Conservation (phyloP, 2,797 vertebrate genomes). For the Microcaecilia unicolor region DNA sequence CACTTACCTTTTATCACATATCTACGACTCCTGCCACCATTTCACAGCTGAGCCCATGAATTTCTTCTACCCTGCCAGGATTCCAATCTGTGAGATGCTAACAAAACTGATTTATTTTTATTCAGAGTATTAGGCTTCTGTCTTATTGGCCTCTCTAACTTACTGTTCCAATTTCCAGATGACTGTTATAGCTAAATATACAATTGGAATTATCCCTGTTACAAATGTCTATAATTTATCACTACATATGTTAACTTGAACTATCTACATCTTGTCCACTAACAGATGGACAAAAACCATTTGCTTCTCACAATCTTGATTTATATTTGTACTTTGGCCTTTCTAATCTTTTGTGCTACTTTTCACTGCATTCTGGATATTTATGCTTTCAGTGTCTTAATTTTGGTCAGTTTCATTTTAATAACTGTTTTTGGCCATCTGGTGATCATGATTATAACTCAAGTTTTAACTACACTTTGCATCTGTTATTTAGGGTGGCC, state of each 20-base stretch:
- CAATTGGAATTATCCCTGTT: not conserved
- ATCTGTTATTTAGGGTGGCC: too few relatives aligned
- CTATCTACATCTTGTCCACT: slow-evolving; percentile 10
- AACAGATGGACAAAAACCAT: slow-evolving; percentile 10
- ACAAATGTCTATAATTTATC: slow-evolving; percentile 20
- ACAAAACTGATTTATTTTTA: slow-evolving; percentile 43
- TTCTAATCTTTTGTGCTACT: too few relatives aligned
- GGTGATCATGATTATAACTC: too few relatives aligned
- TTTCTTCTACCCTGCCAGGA: slow-evolving; percentile 38
- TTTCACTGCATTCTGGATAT: too few relatives aligned
- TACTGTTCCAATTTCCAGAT: slow-evolving; percentile 22
- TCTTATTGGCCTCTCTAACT: slow-evolving; percentile 22
- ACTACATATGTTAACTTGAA: not conserved
- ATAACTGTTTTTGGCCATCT: too few relatives aligned
- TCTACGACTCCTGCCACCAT: slow-evolving; percentile 23
- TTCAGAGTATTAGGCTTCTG: slow-evolving; percentile 26
- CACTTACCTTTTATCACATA: slow-evolving; percentile 40
- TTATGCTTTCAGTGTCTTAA: too few relatives aligned
- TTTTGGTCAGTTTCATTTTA: too few relatives aligned
- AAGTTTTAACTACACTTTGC: too few relatives aligned
- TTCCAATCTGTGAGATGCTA: slow-evolving; percentile 40
- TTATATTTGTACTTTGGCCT: too few relatives aligned
- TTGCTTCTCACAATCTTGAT: slow-evolving; percentile 5
- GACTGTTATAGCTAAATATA: slow-evolving; percentile 13
- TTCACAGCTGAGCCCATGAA: slow-evolving; percentile 36